A percentile compares a stretch with the other conserved stretches of the same genome.
phyloP scores from a whole-genome alignment of 2,888 invertebrate species.

The Epistrophe eligans region DNA sequence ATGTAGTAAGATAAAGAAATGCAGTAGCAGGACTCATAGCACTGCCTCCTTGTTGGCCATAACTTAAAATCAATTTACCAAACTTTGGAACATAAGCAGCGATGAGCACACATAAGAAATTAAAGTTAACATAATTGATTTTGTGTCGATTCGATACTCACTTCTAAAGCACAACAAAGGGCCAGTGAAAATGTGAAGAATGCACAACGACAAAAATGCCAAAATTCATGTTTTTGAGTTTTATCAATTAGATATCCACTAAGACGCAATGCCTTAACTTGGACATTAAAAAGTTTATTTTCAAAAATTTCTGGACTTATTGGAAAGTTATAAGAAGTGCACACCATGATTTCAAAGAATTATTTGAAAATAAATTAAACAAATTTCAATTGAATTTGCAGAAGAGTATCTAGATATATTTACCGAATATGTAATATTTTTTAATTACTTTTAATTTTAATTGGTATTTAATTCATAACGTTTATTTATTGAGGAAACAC shows the following conservation, averaged over 20 bases:
- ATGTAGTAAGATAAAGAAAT: slow-evolving; percentile 78
- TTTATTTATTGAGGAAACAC: background rate
- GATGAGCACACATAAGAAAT: background rate
- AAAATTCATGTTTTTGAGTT: slow-evolving; percentile 75
- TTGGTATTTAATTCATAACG: background rate
- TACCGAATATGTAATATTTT: background rate
- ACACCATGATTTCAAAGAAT: background rate
- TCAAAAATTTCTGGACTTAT: slow-evolving; percentile 76
- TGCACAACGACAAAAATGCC: slow-evolving; percentile 77
- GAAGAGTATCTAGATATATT: background rate
- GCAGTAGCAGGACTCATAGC: slow-evolving; percentile 79
- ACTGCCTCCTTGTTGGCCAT: slow-evolving; percentile 60
- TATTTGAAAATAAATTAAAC: background rate
- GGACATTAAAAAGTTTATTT: slow-evolving; percentile 77
- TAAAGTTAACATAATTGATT: background rate
- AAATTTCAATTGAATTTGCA: background rate
- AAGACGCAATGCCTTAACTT: slow-evolving; percentile 77
- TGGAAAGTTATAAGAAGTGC: slow-evolving; percentile 13
- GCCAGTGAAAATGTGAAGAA: slow-evolving; percentile 79
- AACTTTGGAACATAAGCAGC: background rate
- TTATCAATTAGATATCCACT: slow-evolving; percentile 78
- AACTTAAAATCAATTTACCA: slow-evolving; percentile 43
- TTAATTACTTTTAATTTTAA: background rate
- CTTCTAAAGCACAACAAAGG: slow-evolving; percentile 77
- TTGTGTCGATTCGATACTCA: slow-evolving; percentile 14